Base-by-base conservation (phyloP, 2,797 vertebrate genomes). In the Chrysocyon brachyurus region DNA sequence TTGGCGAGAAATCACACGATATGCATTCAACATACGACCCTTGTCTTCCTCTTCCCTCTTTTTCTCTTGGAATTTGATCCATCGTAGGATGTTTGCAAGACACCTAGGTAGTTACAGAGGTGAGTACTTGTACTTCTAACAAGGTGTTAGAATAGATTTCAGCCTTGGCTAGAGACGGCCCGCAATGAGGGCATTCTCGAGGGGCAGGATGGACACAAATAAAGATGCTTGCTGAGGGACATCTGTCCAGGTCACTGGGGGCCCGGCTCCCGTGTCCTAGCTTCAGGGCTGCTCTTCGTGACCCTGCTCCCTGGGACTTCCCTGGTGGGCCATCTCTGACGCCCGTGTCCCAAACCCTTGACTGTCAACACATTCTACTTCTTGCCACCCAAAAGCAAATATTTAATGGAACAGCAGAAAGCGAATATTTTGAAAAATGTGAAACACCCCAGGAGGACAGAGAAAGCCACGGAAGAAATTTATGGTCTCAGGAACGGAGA, bases 331-430 rank as follows among this genome's bases (percentile, higher is more conserved):
- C 40, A 46, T 46, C 40, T 46, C 40, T 46, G 40, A 46, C 7
- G 40, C 7, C 40, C 40, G 40, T 46, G 40, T 46, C 40, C 40
- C 40, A 46, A 40, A 46, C 40, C 40, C 40, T 46, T 46, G 40
- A 46, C 40, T 46, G 5, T 73, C 31, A 84, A 93, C 75, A 31
- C 15, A 68, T 86, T 75, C 96, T 93, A 72, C 22, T 93, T 81
- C 21, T 57, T 54, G 28, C 82, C 33, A 72, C 14, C 15, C 6
- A 9, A 92, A 77, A 97, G 28, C 73, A 17, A 95, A 84, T 93
- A 91, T 88, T 92, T 88, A 79, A 93, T 88, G 57, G 72, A 40
- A 91, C 95, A 88, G 85, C 94, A 90, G 91, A 90, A 96, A 75
- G 8, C 63, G 40, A 95, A 49, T 33, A 66, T 52, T 79, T 93